A percentile compares a stretch with the other conserved stretches of the same genome.
Evolutionary conservation across 1,140 invertebrate genomes (phyloP).

Genomic region (Bombus pascuorum): DNA sequence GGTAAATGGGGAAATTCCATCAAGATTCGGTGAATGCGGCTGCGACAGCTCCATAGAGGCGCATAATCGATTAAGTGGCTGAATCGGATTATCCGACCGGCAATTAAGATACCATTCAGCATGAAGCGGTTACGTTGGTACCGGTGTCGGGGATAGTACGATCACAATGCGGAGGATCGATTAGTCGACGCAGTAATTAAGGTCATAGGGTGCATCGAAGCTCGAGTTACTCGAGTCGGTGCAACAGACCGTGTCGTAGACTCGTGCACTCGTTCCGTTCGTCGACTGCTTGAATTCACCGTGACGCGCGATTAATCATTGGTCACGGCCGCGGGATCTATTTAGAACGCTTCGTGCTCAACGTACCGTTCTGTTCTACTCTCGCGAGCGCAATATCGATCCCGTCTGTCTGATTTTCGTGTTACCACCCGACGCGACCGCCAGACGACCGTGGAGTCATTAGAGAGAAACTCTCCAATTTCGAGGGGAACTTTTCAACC

Average conservation of each 20-base stretch:
- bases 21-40: slow-evolving; percentile 37
- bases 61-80: slow-evolving; percentile 63
- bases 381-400: not conserved
- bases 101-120: slow-evolving; percentile 67
- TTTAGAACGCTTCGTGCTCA: slow-evolving; percentile 11
- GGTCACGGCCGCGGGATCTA: slow-evolving; percentile 34
- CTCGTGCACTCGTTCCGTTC: slow-evolving; percentile 47
- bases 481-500: not conserved
- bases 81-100: slow-evolving; percentile 64
- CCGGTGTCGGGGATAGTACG: slow-evolving; percentile 61
- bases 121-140: slow-evolving; percentile 58
- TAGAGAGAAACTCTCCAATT: slow-evolving; percentile 10
- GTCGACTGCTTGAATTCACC: slow-evolving; percentile 41
- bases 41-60: slow-evolving; percentile 51
- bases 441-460: not conserved
- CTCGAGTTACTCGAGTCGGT: slow-evolving; percentile 48
- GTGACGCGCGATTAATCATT: slow-evolving; percentile 58
- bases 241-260: slow-evolving; percentile 32
- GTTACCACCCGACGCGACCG: not conserved
- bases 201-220: slow-evolving; percentile 60
- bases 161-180: slow-evolving; percentile 67
- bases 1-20: slow-evolving; percentile 41
- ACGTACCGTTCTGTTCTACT: not conserved
- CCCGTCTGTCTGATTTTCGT: slow-evolving; percentile 6
- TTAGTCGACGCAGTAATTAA: slow-evolving; percentile 68